Evolutionary conservation across 2,888 invertebrate species (phyloP).

Genomic region (Caenorhabditis becei): DNA sequence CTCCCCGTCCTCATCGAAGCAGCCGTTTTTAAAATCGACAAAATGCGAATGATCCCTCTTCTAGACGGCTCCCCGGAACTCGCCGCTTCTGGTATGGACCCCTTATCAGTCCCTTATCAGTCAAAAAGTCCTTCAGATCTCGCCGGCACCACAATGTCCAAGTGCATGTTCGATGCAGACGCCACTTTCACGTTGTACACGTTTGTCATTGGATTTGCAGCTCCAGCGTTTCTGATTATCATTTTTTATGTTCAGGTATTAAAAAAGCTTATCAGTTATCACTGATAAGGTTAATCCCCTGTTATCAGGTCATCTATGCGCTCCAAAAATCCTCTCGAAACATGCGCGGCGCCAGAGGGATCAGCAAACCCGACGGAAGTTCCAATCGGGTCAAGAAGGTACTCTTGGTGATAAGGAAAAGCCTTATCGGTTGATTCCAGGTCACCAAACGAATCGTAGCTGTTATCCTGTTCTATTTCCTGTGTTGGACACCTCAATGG

Average conservation of each 20-base stretch:
- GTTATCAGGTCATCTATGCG: constrained; percentile 69
- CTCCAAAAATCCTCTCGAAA: constrained; percentile 67
- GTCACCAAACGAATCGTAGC: constrained; percentile 80
- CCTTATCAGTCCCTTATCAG: no score
- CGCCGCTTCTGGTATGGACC: constrained; percentile 65
- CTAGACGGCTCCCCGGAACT: constrained; percentile 65
- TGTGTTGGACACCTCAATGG: constrained; percentile 81
- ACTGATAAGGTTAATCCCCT: not conserved
- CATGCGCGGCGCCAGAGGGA: constrained; percentile 56
- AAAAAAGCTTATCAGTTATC: not conserved
- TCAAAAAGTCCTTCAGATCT: constrained; percentile 49
- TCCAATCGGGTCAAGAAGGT: constrained; percentile 66
- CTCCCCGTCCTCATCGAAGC: constrained; percentile 77
- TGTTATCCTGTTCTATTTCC: constrained; percentile 80
- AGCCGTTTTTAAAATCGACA: constrained; percentile 75
- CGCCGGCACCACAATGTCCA: constrained; percentile 71
- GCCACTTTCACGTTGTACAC: constrained; percentile 78
- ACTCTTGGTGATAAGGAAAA: not conserved
- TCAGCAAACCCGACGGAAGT: constrained; percentile 45
- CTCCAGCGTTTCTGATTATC: constrained; percentile 80
- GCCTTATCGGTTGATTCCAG: constrained; percentile 29
- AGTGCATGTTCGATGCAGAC: constrained; percentile 80
- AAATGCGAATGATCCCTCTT: constrained; percentile 70
- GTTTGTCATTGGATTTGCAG: constrained; percentile 76
- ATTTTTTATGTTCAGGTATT: constrained; percentile 77